Conservation (phyloP, 2,113 vertebrate genomes). For the Eulemur rufifrons region DNA sequence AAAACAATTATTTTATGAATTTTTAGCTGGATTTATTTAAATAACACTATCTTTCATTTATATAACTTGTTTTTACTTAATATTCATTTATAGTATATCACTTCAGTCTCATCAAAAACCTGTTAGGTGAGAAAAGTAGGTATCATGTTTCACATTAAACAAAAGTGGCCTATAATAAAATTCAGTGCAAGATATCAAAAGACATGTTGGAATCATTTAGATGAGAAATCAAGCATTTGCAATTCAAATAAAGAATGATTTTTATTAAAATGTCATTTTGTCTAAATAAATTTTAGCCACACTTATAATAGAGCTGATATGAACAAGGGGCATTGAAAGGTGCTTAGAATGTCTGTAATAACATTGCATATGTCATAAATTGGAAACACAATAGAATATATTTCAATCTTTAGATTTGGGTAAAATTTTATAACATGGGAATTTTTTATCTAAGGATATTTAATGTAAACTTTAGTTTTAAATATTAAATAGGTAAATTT, state of each 20-base stretch:
- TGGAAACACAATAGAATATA: not conserved
- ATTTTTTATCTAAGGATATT: not conserved
- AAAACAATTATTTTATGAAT: not conserved
- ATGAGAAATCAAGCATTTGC: not conserved
- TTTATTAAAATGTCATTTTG: not conserved
- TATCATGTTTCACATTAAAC: not conserved
- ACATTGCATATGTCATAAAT: not conserved
- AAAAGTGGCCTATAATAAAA: not conserved
- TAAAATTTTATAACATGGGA: not conserved
- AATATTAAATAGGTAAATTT: not conserved
- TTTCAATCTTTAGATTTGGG: not conserved
- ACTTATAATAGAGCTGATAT: not conserved
- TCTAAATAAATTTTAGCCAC: not conserved
- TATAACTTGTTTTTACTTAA: not conserved
- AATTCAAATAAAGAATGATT: not conserved
- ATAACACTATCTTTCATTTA: not conserved
- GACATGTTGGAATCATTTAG: not conserved
- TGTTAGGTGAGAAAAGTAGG: not conserved
- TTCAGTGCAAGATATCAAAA: not conserved
- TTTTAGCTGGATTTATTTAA: not conserved
- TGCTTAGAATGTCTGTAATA: not conserved
- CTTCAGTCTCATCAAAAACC: not conserved
- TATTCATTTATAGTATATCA: not conserved
- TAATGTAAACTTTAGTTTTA: not conserved
- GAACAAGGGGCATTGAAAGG: not conserved